phyloP scores from a whole-genome alignment of 2,888 invertebrate species.

The Eubasilissa splendida region DNA sequence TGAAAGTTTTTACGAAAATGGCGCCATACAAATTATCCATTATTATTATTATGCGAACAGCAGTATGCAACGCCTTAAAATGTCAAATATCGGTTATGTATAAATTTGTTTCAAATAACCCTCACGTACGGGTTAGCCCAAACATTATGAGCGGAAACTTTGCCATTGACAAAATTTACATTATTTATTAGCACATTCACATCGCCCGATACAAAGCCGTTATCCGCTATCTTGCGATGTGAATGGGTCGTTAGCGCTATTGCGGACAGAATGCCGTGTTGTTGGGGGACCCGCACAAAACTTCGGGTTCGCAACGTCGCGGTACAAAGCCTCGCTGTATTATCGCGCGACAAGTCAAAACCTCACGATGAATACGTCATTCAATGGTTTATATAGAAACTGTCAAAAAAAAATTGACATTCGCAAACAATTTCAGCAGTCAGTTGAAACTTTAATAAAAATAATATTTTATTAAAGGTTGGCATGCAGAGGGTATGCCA shows the following conservation, averaged over 20 bases:
- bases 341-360: neutral
- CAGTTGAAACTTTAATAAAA: too few species aligned
- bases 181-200: slow-evolving; percentile 52
- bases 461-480: too few species aligned
- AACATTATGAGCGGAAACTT: slow-evolving; percentile 36
- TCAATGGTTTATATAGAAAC: neutral
- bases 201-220: slow-evolving; percentile 53
- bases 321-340: slow-evolving; percentile 14
- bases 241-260: slow-evolving; percentile 50
- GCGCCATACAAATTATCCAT: too few species aligned
- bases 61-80: neutral
- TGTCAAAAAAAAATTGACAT: too few species aligned
- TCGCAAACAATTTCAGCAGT: too few species aligned
- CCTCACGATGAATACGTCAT: slow-evolving; percentile 19
- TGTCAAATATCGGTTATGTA: neutral
- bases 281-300: neutral
- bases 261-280: slow-evolving; percentile 40
- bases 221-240: slow-evolving; percentile 50
- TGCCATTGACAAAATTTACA: slow-evolving; percentile 52
- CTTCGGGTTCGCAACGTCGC: neutral
- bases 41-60: too few species aligned
- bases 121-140: neutral
- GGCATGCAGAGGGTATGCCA: too few species aligned
- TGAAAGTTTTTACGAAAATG: too few species aligned
- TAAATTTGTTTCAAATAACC: slow-evolving; percentile 18